Base-by-base conservation (phyloP, 2,797 vertebrate species). In the Tangara arthus region DNA sequence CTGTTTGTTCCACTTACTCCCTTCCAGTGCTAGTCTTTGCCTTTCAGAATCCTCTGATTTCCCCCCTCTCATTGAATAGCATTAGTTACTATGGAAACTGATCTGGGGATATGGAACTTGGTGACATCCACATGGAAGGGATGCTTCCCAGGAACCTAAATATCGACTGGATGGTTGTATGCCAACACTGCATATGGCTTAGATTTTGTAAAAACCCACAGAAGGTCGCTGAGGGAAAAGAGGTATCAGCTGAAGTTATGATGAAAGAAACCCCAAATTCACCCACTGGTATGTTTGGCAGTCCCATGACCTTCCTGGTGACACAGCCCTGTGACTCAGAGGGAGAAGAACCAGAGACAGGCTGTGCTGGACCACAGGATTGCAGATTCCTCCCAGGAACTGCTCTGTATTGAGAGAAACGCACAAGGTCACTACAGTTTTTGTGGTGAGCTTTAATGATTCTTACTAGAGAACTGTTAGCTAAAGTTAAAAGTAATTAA, bases 51-150 rank as follows among this genome's bases (percentile, higher is more conserved):
- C 88, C 76, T 89, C 78, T 68, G 56, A 65, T 94, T 97, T 89
- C 79, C 93, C 59, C 52, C 69, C 39, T 93, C 83, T 90, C 83
- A 34, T 14, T 87, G 93, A 95, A 96, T 63, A 70, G 83, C 72
- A 73, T 81, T 92, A 61, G 92, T 98, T 97, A 81, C 97, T 94
- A 96, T 96, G 96, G 97, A 96, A 97, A 98, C 93, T 39, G 68
- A 72, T 79, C 85, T 84, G 37, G 80, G 82, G 68, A 87, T 94
- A 84, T 44, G 5, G n/a, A 96, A 94, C 77, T 89, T 82, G 50
- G 92, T 94, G 89, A 89, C 72, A 87, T 90, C 87, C 41, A 55
- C 87, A 57, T 3, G 15, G 82, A 86, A 90, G 55, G 73, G 82
- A 93, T 87, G 85, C 66, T 94, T 96, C 88, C 70, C 6, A 1